Base-by-base conservation (phyloP, 2,113 vertebrate species). In the Leiothrix lutea region DNA sequence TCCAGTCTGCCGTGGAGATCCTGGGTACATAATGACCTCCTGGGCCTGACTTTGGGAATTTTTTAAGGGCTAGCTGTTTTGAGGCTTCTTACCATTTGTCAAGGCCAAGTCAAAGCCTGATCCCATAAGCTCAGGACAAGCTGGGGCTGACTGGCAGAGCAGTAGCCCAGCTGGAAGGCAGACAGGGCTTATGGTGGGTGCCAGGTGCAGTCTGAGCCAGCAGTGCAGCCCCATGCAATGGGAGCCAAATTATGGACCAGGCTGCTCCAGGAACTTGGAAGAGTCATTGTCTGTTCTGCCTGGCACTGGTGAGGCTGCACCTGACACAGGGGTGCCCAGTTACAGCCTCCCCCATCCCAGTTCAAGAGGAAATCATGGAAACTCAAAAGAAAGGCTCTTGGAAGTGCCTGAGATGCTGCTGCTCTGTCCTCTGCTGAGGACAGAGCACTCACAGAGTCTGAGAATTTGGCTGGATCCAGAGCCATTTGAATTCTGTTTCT, bases 301-400 rank as follows among this genome's bases (percentile, higher is more conserved):
- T 77, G 53, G 25, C n/a, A 15, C n/a, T 75, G 66, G 4, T 19
- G 36, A 65, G 42, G 78, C 44, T 81, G 35, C 7, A 44, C 10
- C 31, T 71, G 20, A 38, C 66, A 25, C n/a, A 67, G 17, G 20
- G 6, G 12, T 64, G 44, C 61, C 57, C 48, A 53, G 40, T 40
- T 80, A 14, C 5, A 3, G 5, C 5, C 16, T 33, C 2, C 6
- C 5, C 2, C 3, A 3, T 12, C 33, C 40, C 18, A 35, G 23
- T 50, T 77, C 31, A 57, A 47, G 38, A 73, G 33, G n/a, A 88
- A 35, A 56, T 60, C 7, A 6, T 40, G 58, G 42, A 80, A 75
- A 23, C 48, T 80, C 45, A 10, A 60, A 77, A 72, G 65, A 20
- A 57, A 40, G n/a, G 26, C 33, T n/a, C n/a, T 85, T n/a, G 23